Base-by-base conservation (phyloP, 2,888 invertebrate genomes). In the Muschampia plurimacula region DNA sequence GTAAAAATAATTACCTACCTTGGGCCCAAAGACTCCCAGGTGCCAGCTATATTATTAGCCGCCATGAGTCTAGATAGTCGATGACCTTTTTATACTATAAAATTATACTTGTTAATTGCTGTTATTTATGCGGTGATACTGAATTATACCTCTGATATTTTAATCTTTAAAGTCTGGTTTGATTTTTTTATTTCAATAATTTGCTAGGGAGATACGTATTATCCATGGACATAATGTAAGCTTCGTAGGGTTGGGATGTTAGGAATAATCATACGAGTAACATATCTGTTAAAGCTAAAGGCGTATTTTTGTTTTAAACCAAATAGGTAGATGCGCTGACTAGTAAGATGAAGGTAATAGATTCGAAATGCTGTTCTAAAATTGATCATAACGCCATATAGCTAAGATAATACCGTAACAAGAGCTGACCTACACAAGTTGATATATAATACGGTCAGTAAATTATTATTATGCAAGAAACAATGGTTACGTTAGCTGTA, bases 371-470 rank as follows among this genome's bases (percentile, higher is more conserved):
- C 9, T 55, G 8, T 55, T 9, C 22, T 55, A 22, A 8, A 49
- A 6, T 13, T 5, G 49, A 13, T 13, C n/a, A 13, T 49, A 49
- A 49, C 6, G 9, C 4, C 0, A 8, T 28, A 28, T 2, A 57
- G 28, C 10, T 28, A 28, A 57, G 57, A 10, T 28, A 12, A 28
- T 9, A 12, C 57, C 28, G 28, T 57, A 36, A 60, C 32, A 60
- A 32, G 7, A 78, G 78, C 55, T 79, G 74, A 73, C 69, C 67
- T 81, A 81, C 60, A 60, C 32, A 60, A 60, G 36, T 36, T 60
- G 36, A 32, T 59, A 59, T 36, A 36, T 6, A 60, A 60, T 60
- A 60, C 36, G 36, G 9, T 60, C 32, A 60, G 36, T 57, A 28
- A 28, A 57, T 57, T 28, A 60, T 13, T 36, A 60, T 60, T 60